Conservation (phyloP, 2,113 vertebrate genomes). For the Stegostoma tigrinum region DNA sequence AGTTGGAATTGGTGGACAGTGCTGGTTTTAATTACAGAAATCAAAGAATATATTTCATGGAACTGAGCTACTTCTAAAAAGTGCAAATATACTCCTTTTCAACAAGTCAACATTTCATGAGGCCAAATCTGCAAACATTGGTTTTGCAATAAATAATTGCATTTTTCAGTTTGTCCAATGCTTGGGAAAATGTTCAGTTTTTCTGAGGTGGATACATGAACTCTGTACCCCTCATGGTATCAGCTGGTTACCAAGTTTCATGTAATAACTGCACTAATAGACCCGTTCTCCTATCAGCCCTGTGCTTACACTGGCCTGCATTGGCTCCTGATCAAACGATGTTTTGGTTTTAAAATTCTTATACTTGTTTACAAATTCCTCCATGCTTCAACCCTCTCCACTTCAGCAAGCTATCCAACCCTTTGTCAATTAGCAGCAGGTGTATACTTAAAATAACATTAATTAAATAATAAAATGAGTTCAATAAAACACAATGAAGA, state of each 20-base stretch:
- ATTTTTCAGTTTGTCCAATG: background rate
- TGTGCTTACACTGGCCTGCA: too few species aligned
- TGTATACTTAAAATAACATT: too few species aligned
- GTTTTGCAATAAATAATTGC: too few species aligned
- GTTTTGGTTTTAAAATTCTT: too few species aligned
- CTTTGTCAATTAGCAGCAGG: too few species aligned
- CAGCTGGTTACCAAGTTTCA: background rate
- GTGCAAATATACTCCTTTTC: background rate
- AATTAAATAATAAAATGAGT: too few species aligned
- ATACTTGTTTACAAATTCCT: too few species aligned
- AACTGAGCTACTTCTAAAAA: background rate
- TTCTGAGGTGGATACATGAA: background rate
- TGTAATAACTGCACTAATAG: background rate
- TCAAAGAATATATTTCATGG: background rate
- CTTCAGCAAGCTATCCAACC: too few species aligned
- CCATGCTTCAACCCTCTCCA: too few species aligned
- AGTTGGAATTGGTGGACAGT: background rate
- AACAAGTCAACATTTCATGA: background rate
- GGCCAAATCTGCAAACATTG: background rate
- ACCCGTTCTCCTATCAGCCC: too few species aligned
- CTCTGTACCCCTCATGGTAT: background rate
- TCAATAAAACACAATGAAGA: too few species aligned
- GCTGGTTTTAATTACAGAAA: background rate
- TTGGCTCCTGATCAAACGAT: too few species aligned
- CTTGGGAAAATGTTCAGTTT: background rate